Percentiles rank a stretch among this genome's conserved stretches.
phyloP scores from a whole-genome alignment of 2,888 invertebrate genomes.

The Anoncus sp. region DNA sequence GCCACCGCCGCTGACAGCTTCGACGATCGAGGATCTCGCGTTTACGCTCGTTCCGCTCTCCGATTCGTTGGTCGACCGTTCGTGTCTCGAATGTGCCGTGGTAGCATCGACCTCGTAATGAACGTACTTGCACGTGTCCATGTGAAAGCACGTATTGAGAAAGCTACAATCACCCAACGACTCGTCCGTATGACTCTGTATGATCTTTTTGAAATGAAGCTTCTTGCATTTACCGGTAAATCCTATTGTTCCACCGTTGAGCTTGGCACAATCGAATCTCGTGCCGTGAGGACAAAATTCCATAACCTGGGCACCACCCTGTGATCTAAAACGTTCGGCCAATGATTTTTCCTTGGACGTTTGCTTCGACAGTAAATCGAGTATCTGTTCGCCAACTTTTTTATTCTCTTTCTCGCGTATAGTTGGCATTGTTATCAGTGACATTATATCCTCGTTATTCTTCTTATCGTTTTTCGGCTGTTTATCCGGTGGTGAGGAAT shows the following conservation, averaged over 20 bases:
- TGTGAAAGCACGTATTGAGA: conserved; percentile 99
- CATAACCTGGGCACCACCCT: conserved; percentile 96
- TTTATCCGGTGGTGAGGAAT: conserved; percentile 74
- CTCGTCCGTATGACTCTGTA: conserved; percentile 97
- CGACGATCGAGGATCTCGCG: conserved; percentile 67
- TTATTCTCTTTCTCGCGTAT: conserved; percentile 98
- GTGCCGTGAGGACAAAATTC: conserved; percentile 99
- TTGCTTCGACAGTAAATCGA: conserved; percentile 96
- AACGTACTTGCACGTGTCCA: conserved; percentile 99
- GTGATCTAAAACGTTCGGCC: conserved; percentile 98
- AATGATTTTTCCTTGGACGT: conserved; percentile 98
- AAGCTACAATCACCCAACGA: conserved; percentile 98
- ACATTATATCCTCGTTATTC: conserved; percentile 86
- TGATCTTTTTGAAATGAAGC: conserved; percentile 98
- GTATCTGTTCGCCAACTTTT: conserved; percentile 97
- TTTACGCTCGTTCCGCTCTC: conserved; percentile 61
- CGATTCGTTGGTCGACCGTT: conserved; percentile 65
- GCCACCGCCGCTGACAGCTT: conserved; percentile 70
- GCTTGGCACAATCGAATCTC: conserved; percentile 90
- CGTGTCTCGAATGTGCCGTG: conserved; percentile 83
- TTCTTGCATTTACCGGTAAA: conserved; percentile 90
- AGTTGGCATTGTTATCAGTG: conserved; percentile 95
- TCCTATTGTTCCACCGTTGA: conserved; percentile 78
- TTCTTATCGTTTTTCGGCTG: conserved; percentile 78
- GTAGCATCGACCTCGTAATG: conserved; percentile 97